phyloP scores from a whole-genome alignment of 2,888 invertebrate species.

The Cataglyphis rosenhaueri region DNA sequence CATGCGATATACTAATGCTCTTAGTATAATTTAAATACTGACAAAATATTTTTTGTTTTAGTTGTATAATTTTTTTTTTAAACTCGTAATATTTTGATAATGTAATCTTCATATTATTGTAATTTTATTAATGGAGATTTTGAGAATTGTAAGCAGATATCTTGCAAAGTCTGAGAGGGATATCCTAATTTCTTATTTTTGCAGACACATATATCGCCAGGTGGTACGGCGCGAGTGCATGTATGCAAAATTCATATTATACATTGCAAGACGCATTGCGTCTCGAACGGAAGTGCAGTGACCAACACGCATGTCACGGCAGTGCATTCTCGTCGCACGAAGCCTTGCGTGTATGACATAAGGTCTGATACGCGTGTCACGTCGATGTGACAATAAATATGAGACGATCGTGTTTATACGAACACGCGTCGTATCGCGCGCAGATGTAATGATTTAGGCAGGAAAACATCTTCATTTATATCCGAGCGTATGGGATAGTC shows the following conservation, averaged over 20 bases:
- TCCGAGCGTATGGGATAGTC: neutral
- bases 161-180: neutral
- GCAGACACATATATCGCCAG: neutral
- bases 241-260: slow-evolving; percentile 10
- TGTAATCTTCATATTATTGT: neutral
- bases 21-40: neutral
- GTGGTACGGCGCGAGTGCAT: slow-evolving; percentile 20
- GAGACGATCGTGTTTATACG: slow-evolving; percentile 54
- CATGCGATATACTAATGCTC: neutral
- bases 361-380: slow-evolving; percentile 62
- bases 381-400: slow-evolving; percentile 69
- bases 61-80: neutral
- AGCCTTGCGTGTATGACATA: slow-evolving; percentile 58
- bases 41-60: neutral
- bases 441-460: slow-evolving; percentile 55
- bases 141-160: neutral
- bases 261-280: slow-evolving; percentile 34
- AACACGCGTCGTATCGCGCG: slow-evolving; percentile 45
- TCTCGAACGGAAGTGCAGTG: slow-evolving; percentile 67
- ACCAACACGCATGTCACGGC: slow-evolving; percentile 53
- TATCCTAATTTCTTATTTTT: slow-evolving; percentile 29
- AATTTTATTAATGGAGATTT: neutral
- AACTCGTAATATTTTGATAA: neutral
- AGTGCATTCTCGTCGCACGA: slow-evolving; percentile 55
- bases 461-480: slow-evolving; percentile 63